Conservation (phyloP, 2,888 invertebrate species). For the Cosmorhoe ocellata region DNA sequence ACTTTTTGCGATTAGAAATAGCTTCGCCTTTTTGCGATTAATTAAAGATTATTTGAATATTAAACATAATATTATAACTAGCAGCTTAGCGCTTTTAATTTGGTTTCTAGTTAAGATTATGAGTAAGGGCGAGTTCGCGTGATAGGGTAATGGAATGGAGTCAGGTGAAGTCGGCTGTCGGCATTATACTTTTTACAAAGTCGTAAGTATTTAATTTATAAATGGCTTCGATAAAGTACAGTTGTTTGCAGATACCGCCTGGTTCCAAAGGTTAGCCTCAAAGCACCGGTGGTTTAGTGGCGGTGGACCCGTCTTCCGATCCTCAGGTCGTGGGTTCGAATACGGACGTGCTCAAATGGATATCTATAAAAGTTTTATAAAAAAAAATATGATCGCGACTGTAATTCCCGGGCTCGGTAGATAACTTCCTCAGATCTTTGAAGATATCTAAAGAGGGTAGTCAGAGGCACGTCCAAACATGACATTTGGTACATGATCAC, state of each 20-base stretch:
- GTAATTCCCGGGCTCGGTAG: too few relatives aligned
- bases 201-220: not conserved
- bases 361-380: too few relatives aligned
- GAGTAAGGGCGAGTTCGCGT: constrained; percentile 36
- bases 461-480: too few relatives aligned
- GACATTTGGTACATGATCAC: too few relatives aligned
- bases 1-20: not conserved
- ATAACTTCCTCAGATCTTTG: too few relatives aligned
- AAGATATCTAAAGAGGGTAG: too few relatives aligned
- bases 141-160: constrained; percentile 45
- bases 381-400: too few relatives aligned
- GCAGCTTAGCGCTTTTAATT: constrained; percentile 16
- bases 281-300: too few relatives aligned
- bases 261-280: too few relatives aligned
- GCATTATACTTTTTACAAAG: constrained; percentile 5
- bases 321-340: too few relatives aligned
- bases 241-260: not conserved
- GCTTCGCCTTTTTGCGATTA: constrained; percentile 4
- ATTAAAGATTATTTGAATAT: constrained; percentile 18
- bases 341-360: too few relatives aligned
- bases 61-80: not conserved
- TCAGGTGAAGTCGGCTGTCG: constrained; percentile 19
- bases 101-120: constrained; percentile 20
- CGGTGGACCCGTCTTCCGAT: too few relatives aligned
- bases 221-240: constrained; percentile 7